Evolutionary conservation across 2,113 vertebrate genomes (phyloP), one percentile per base, ranked within the genome.

Genomic region (Ctenomys sociabilis): DNA sequence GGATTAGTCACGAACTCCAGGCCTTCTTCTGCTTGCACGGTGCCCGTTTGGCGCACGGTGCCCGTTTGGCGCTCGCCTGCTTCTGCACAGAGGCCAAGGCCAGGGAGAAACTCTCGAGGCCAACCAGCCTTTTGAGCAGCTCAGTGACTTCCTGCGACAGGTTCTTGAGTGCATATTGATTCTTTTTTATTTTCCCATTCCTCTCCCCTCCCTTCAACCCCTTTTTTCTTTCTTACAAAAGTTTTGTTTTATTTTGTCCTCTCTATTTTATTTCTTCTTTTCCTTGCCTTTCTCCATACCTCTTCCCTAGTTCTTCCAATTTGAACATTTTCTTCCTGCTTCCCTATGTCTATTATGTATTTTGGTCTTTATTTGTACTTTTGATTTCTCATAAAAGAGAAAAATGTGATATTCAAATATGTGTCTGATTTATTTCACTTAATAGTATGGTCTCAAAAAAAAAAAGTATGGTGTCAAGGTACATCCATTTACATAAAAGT

Each of bases 61-160:
- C n/a, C n/a, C 99, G 98, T 89, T 99, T 99, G 97, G 98, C 98
- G 26, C 96, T 97, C 35, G 99, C 99, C 95, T 99, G 99, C 95
- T 98, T 99, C 98, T 99, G 99, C 75, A 99, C 99, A 0, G 98
- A 98, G 12, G 99, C 99, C 96, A 99, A 99, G 49, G 99, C 99
- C 83, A 99, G 89, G 0, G 99, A 99, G 98, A 99, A 99, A 1
- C 14, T 98, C 97, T 99, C 99, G 75, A 99, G 97, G 0, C 99
- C 99, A 26, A 99, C 99, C 86, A 99, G 97, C 95, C 98, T 99
- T 98, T 99, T 99, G 43, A 99, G 98, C 95, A 99, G 97, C 83
- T 99, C 99, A 45, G 99, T 99, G 91, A 99, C 98, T 98, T 99
- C 99, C 96, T 99, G 99, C 3, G 99, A 99, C 73, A 99, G 98